Conservation (phyloP, 2,888 invertebrate species). For the Criorhina ranunculi region DNA sequence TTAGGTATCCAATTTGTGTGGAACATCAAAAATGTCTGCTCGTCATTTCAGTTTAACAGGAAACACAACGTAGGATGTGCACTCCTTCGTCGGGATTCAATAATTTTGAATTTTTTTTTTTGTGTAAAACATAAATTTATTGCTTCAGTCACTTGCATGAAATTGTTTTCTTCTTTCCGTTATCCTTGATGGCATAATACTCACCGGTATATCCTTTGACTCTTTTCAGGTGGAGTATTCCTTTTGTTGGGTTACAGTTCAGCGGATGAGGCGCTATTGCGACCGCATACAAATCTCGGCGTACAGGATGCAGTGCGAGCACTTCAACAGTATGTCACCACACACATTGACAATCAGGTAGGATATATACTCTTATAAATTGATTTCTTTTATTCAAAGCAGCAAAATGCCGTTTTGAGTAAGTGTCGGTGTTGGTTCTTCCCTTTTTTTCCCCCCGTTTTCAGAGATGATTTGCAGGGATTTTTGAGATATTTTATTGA, state of each 20-base stretch:
- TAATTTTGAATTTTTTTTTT: slow-evolving; percentile 63
- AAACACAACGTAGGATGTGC: slow-evolving; percentile 1
- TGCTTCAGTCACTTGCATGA: slow-evolving; percentile 67
- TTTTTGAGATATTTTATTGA: slow-evolving; percentile 45
- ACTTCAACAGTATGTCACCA: slow-evolving; percentile 91
- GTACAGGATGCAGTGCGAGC: slow-evolving; percentile 93
- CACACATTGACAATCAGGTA: slow-evolving; percentile 90
- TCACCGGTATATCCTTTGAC: slow-evolving; percentile 30
- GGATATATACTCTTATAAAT: slow-evolving; percentile 47
- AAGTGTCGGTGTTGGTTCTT: slow-evolving; percentile 9
- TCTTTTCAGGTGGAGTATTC: slow-evolving; percentile 90
- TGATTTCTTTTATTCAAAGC: slow-evolving; percentile 50
- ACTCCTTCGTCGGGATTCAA: slow-evolving; percentile 42
- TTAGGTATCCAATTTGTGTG: slow-evolving; percentile 52
- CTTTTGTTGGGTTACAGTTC: slow-evolving; percentile 95
- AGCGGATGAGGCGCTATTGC: slow-evolving; percentile 92
- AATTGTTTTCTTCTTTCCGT: slow-evolving; percentile 49
- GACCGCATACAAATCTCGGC: slow-evolving; percentile 92
- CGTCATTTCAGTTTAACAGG: slow-evolving; percentile 47
- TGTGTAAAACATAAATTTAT: slow-evolving; percentile 64
- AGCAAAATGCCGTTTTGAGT: slow-evolving; percentile 9
- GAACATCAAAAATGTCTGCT: slow-evolving; percentile 58
- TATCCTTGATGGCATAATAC: slow-evolving; percentile 24
- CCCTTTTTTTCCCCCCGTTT: slow-evolving; percentile 40
- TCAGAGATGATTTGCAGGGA: slow-evolving; percentile 51